Evolutionary conservation across 2,113 vertebrate species (phyloP).

Genomic region (Lota lota): DNA sequence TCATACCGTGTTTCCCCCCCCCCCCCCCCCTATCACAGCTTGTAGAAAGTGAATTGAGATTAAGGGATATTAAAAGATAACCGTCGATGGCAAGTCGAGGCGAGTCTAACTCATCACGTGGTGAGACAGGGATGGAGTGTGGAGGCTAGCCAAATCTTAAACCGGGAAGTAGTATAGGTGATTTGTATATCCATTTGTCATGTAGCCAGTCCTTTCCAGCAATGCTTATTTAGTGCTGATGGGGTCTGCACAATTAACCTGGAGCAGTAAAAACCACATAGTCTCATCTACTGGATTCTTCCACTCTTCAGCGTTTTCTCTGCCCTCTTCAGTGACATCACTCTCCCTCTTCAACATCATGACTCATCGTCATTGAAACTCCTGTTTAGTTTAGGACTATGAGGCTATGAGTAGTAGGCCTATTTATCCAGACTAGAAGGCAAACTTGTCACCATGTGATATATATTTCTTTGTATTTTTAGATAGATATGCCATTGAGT

Average conservation of each 20-base stretch:
- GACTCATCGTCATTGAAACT: slow-evolving; percentile 18
- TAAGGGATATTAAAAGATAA: slow-evolving; percentile 39
- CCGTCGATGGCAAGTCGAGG: background rate
- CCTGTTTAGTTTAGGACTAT: too few relatives aligned
- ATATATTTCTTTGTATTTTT: too few relatives aligned
- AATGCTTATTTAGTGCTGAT: slow-evolving; percentile 66
- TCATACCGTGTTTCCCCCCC: slow-evolving; percentile 18
- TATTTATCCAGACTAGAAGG: too few relatives aligned
- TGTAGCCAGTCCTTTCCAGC: slow-evolving; percentile 59
- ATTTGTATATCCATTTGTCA: slow-evolving; percentile 68
- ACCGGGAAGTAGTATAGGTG: slow-evolving; percentile 57
- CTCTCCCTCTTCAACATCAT: slow-evolving; percentile 16
- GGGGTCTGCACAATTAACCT: slow-evolving; percentile 68
- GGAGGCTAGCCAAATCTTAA: slow-evolving; percentile 52
- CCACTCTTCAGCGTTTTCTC: slow-evolving; percentile 40
- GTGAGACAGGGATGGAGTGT: slow-evolving; percentile 32
- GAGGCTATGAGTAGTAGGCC: too few relatives aligned
- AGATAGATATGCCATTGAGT: too few relatives aligned
- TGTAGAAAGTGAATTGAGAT: slow-evolving; percentile 30
- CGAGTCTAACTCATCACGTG: slow-evolving; percentile 11
- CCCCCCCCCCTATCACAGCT: background rate
- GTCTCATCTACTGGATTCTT: slow-evolving; percentile 29
- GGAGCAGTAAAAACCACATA: slow-evolving; percentile 35
- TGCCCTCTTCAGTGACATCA: slow-evolving; percentile 54
- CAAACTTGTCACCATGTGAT: too few relatives aligned